phyloP scores from a whole-genome alignment of 2,113 vertebrate genomes.

The Narcine bancroftii region DNA sequence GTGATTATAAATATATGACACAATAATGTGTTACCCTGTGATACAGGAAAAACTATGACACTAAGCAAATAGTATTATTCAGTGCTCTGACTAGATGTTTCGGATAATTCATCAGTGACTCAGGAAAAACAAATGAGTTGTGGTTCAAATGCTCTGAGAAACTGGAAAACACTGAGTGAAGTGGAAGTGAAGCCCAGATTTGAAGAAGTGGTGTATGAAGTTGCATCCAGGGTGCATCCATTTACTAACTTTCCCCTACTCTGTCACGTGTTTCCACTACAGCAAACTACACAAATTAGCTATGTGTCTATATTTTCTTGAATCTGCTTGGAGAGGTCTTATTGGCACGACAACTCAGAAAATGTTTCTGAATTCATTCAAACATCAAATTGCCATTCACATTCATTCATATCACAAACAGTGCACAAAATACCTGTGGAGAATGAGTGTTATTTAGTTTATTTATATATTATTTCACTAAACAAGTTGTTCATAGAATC shows the following conservation, averaged over 20 bases:
- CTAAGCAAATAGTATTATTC: too few species aligned
- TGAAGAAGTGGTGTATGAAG: too few species aligned
- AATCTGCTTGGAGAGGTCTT: background rate
- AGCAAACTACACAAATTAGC: background rate
- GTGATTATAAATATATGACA: background rate
- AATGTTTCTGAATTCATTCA: background rate
- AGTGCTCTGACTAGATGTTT: too few species aligned
- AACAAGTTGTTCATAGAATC: background rate
- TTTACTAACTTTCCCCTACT: background rate
- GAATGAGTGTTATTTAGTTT: background rate
- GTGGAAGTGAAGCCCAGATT: too few species aligned
- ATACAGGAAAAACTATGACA: too few species aligned
- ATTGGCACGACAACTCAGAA: background rate
- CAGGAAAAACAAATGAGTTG: too few species aligned
- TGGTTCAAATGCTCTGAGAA: too few species aligned
- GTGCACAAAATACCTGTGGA: background rate
- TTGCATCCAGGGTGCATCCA: too few species aligned
- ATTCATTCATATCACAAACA: background rate
- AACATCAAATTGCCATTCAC: background rate
- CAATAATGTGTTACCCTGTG: too few species aligned
- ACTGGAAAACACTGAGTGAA: too few species aligned
- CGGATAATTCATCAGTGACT: too few species aligned
- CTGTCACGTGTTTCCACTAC: background rate
- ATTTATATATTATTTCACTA: background rate
- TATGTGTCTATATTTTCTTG: background rate